These are phyloP conservation scores for Palaemon carinicauda DNA, from an alignment of 1,140 invertebrate genomes.

Conservation along the genomic window DNA sequence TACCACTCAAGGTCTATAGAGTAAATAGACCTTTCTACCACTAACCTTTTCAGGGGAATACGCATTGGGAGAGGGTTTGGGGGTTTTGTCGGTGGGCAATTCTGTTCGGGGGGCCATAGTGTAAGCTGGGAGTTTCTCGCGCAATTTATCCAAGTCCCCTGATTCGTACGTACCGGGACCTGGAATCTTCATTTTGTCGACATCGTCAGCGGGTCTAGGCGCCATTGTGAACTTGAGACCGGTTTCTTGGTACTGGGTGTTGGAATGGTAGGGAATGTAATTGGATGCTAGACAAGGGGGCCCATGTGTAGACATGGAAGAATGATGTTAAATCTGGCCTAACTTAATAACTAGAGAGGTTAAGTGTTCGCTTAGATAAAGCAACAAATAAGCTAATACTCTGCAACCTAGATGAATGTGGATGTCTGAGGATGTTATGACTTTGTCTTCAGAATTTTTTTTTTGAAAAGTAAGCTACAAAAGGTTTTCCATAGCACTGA, in stretches of 20 bases:
- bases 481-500: too few relatives aligned
- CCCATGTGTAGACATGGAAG: background rate
- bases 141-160: conserved; percentile 26
- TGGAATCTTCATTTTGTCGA: conserved; percentile 51
- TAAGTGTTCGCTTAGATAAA: too few relatives aligned
- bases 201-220: conserved; percentile 14
- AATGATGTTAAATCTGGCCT: too few relatives aligned
- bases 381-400: too few relatives aligned
- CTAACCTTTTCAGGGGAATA: conserved; percentile 47
- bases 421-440: too few relatives aligned
- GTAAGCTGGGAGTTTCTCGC: conserved; percentile 43
- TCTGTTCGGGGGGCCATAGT: conserved; percentile 50
- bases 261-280: background rate
- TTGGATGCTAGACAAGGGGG: background rate
- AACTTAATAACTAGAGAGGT: too few relatives aligned
- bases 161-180: conserved; percentile 43
- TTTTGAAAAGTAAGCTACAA: too few relatives aligned
- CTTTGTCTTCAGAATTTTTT: too few relatives aligned
- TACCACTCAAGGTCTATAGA: too few relatives aligned
- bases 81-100: conserved; percentile 23
- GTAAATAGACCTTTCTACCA: background rate
- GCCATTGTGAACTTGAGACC: conserved; percentile 42
- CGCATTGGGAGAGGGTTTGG: conserved; percentile 47
- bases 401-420: too few relatives aligned
- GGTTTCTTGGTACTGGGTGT: conserved; percentile 20